Base-by-base conservation (phyloP, 1,140 invertebrate species). In the Bombus impatiens region DNA sequence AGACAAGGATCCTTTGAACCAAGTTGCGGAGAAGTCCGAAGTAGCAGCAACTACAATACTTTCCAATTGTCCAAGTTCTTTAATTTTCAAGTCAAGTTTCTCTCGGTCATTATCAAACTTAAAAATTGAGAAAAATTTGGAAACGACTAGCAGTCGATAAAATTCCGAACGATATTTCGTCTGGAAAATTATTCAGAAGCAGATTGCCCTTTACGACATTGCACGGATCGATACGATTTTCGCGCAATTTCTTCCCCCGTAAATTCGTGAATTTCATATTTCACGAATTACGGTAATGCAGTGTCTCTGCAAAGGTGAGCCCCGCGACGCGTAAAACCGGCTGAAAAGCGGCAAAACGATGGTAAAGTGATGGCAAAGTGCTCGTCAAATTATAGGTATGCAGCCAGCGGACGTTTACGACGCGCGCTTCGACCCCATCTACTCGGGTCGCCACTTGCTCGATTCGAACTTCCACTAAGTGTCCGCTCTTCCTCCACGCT, bases 371-470 rank as follows among this genome's bases (percentile, higher is more conserved):
- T 40, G 84, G 88, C 78, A 78, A 90, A 90, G 88, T 89, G 88
- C 80, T 87, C 88, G 88, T 90, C 88, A 87, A 90, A 90, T 90
- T 90, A 90, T 84, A 89, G 88, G 59, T 87, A 89, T 87, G 88
- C 88, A 82, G 68, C 81, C 77, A 67, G 81, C 35, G 59, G 87
- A 89, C 88, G 86, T 90, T 89, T 90, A 89, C 88, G 86, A 78
- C 35, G 57, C 74, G 40, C 82, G 85, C 74, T 79, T 79, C 78
- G 32, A 82, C 47, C 18, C 40, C 78, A 79, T 44, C 65, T 62
- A 65, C 59, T 57, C 42, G 35, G 35, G 40, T 59, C 59, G 67
- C 44, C 57, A 37, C 37, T 32, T 32, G 3, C 25, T 67, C 82
- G 77, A 81, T 88, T 86, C 81, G 78, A 89, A 89, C 88, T 89